These are phyloP conservation scores for Rhagologus leucostigma DNA, from an alignment of 2,113 vertebrate genomes.

Conservation along the genomic window DNA sequence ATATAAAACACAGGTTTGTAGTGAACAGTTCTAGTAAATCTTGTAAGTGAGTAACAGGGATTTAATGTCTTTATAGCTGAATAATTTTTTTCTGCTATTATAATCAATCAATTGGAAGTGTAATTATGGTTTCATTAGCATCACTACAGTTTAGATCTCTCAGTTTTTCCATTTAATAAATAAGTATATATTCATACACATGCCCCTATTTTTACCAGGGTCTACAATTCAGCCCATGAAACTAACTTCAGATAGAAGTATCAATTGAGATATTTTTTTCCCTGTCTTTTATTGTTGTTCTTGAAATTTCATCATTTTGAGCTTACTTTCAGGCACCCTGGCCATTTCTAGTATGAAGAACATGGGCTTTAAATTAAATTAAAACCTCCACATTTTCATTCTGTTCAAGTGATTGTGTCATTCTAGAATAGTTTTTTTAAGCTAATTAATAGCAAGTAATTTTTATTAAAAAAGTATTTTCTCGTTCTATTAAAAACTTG, in stretches of 20 bases:
- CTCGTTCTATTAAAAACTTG: background rate
- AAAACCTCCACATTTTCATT: background rate
- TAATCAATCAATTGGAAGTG: slow-evolving; percentile 13
- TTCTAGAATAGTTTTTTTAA: background rate
- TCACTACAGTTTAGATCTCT: background rate
- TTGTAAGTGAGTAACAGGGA: background rate
- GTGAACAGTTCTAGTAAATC: background rate
- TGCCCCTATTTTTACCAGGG: background rate
- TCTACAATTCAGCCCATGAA: background rate
- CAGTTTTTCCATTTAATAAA: background rate
- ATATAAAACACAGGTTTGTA: background rate
- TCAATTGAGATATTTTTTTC: background rate
- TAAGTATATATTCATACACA: background rate
- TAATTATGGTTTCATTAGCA: background rate
- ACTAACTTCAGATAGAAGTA: background rate
- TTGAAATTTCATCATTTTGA: background rate
- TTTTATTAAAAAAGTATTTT: background rate
- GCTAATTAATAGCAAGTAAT: background rate
- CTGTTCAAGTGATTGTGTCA: background rate
- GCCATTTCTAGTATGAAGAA: background rate
- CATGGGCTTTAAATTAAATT: background rate
- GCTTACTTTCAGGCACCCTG: background rate
- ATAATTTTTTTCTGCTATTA: background rate
- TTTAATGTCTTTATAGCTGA: background rate
- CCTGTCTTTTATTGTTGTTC: background rate